Percentiles rank a stretch among this genome's conserved stretches.
phyloP scores from a whole-genome alignment of 2,888 invertebrate genomes.

The Microplitis manilae region DNA sequence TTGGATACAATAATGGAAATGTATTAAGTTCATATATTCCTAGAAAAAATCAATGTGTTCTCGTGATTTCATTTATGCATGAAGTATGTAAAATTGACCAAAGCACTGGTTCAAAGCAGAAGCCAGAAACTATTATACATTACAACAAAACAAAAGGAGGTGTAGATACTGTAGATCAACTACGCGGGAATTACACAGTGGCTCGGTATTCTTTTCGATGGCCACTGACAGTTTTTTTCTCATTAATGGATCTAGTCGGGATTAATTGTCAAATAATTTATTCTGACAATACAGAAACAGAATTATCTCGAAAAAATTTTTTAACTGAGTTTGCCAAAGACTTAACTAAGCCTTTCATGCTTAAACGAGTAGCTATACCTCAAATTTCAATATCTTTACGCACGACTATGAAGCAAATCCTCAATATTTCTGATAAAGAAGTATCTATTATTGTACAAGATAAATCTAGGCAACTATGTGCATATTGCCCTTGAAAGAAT shows the following conservation, averaged over 20 bases:
- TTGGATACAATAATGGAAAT: constrained; percentile 12
- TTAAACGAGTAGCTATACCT: no score
- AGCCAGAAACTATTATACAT: constrained; percentile 35
- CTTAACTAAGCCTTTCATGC: no score
- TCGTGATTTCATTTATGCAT: constrained; percentile 49
- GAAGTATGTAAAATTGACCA: constrained; percentile 29
- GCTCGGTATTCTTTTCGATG: constrained; percentile 56
- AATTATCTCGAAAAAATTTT: no score
- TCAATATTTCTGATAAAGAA: no score
- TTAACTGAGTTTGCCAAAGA: no score
- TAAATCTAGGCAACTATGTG: no score
- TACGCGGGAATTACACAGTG: constrained; percentile 24
- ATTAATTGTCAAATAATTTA: constrained; percentile 48
- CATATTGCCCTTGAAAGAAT: no score
- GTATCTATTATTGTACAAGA: no score
- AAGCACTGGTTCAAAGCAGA: constrained; percentile 28
- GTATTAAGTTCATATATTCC: constrained; percentile 55
- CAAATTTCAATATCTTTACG: no score
- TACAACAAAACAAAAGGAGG: constrained; percentile 42
- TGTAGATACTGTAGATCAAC: constrained; percentile 40
- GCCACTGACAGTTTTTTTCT: constrained; percentile 52
- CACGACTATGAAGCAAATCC: no score
- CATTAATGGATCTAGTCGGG: constrained; percentile 53
- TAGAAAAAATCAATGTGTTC: constrained; percentile 54
- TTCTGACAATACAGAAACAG: not conserved